Evolutionary conservation across 2,888 invertebrate species (phyloP), one percentile per base, ranked within the genome.

Genomic region (Tholera decimalis): DNA sequence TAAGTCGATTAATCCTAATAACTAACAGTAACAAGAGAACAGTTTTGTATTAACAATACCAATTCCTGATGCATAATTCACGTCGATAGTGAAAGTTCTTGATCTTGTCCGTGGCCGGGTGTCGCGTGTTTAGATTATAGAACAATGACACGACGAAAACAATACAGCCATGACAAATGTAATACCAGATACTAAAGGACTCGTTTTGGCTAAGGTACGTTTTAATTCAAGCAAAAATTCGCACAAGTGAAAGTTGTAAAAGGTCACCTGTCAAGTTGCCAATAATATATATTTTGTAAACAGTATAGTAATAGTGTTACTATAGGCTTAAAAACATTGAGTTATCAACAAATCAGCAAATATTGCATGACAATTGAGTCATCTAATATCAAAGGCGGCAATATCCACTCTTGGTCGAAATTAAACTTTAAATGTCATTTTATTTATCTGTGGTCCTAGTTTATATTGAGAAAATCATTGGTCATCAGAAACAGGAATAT

Each of bases 11-110:
- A 37, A 51, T 64, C 60, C 26, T 57, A 43, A 61, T 57, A 66
- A 50, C 54, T 44, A 65, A 43, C 46, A 73, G 77, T 55, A 74
- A 68, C 56, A 55, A 37, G 44, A 69, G 62, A 75, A 76, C 26
- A 54, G 24, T 62, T 59, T 65, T 28, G 59, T 73, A 59, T 67
- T 53, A 80, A 79, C 77, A 77, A 77, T 71, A 75, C 77, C 68
- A 67, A 83, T 81, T 85, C 82, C 81, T 80, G 76, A 73, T 78
- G 74, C 82, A 80, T 83, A 81, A 79, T 83, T 81, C 79, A 79
- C 79, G 78, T 75, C 78, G 83, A 88, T 78, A 89, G 92, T 90
- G 91, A 92, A 92, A 92, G 91, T 92, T 85, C 84, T 85, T 85
- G 70, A 80, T 79, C 65, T 80, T 73, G 57, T 69, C 78, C 51